Conservation (phyloP, 2,113 vertebrate species). For the Hemibagrus wyckioides region DNA sequence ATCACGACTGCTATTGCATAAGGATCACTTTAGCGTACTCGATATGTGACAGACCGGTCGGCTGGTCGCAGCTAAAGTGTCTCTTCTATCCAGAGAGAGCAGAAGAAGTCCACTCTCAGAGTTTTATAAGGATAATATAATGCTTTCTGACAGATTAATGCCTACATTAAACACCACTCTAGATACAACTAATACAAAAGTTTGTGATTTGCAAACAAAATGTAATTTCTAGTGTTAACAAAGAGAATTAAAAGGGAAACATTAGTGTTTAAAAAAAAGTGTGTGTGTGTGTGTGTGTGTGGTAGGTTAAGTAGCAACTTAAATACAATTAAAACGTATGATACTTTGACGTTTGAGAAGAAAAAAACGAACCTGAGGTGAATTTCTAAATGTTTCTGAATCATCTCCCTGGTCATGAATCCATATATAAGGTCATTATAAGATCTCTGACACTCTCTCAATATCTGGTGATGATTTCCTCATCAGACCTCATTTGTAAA, state of each 20-base stretch:
- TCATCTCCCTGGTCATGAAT: too few relatives aligned
- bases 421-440: too few relatives aligned
- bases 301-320: too few relatives aligned
- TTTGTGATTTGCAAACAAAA: neutral
- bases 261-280: too few relatives aligned
- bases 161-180: neutral
- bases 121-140: neutral
- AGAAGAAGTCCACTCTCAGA: neutral
- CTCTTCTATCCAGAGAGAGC: neutral
- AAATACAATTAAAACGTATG: too few relatives aligned
- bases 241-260: neutral
- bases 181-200: neutral
- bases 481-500: too few relatives aligned
- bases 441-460: too few relatives aligned
- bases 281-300: too few relatives aligned
- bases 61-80: neutral
- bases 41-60: neutral
- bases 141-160: constrained; percentile 2
- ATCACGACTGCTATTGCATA: constrained; percentile 4
- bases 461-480: too few relatives aligned
- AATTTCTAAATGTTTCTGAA: too few relatives aligned
- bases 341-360: too few relatives aligned
- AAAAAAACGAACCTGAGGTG: too few relatives aligned
- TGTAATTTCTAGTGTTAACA: neutral
- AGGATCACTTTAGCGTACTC: neutral